These are phyloP conservation scores for Quiscalus mexicanus DNA, from an alignment of 2,113 vertebrate species.

Conservation along the genomic window DNA sequence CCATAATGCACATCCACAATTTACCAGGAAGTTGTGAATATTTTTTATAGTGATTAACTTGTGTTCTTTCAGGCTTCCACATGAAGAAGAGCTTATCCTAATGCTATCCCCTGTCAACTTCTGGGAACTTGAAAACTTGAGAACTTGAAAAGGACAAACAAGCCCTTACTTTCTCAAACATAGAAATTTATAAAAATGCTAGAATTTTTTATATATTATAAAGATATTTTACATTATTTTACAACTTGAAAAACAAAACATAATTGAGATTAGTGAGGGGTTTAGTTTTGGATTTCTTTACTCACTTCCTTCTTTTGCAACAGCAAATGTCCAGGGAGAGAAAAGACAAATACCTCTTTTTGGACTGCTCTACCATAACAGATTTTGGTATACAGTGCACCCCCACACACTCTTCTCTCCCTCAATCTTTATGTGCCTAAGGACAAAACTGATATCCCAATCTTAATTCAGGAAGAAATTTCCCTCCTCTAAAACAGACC, in stretches of 20 bases:
- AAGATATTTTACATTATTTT: background rate
- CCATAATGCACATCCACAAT: background rate
- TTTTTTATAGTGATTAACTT: background rate
- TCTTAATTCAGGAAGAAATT: background rate
- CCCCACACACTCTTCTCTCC: accelerated
- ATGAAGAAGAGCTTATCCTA: background rate
- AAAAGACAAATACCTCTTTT: background rate
- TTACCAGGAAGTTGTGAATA: background rate
- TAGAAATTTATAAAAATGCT: background rate
- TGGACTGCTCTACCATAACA: background rate
- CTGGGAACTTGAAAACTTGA: too few species aligned
- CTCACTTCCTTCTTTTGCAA: background rate
- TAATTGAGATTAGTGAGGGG: background rate
- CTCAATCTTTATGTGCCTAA: background rate
- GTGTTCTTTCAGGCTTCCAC: background rate
- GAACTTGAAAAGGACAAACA: background rate
- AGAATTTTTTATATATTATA: background rate
- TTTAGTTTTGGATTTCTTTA: background rate
- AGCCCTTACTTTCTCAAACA: background rate
- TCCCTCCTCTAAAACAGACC: background rate
- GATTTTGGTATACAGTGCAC: background rate
- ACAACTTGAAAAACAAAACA: background rate
- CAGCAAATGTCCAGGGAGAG: background rate
- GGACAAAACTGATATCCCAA: background rate
- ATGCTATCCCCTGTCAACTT: background rate